Conservation (phyloP, 2,113 vertebrate species). For the Bungarus multicinctus region DNA sequence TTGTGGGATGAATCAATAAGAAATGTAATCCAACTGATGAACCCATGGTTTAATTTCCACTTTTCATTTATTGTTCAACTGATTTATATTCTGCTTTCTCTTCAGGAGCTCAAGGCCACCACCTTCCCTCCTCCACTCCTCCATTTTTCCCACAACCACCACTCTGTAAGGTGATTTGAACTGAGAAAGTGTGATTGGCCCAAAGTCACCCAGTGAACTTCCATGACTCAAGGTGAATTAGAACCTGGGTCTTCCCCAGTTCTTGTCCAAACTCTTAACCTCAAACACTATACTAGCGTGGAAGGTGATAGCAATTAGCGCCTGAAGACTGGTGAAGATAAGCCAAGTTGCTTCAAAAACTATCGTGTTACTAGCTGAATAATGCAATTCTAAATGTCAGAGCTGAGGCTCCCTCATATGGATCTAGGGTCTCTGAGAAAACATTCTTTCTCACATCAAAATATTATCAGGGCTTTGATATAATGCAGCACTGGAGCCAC, state of each 20-base stretch:
- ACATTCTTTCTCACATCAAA: conserved; percentile 9
- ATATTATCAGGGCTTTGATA: conserved; percentile 48
- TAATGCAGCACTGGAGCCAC: conserved; percentile 20
- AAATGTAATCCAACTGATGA: conserved; percentile 47
- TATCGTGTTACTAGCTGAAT: not conserved
- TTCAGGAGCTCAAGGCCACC: not conserved
- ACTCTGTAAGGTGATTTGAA: not conserved
- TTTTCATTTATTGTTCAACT: not conserved
- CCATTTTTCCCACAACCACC: not conserved
- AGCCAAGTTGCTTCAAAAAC: not conserved
- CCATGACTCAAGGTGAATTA: not conserved
- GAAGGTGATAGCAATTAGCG: not conserved
- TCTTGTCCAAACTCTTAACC: not conserved
- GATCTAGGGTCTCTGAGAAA: not conserved
- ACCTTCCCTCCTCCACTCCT: not conserved
- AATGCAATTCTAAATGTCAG: not conserved
- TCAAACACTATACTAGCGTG: not conserved
- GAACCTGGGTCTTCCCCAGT: not conserved
- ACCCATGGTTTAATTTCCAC: conserved; percentile 6
- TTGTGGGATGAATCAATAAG: not conserved
- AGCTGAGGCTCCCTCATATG: not conserved
- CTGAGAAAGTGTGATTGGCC: not conserved
- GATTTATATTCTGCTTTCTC: not conserved
- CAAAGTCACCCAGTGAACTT: not conserved
- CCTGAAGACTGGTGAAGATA: not conserved